These are phyloP conservation scores for Formica selysi DNA, from an alignment of 1,140 invertebrate species.

Conservation along the genomic window DNA sequence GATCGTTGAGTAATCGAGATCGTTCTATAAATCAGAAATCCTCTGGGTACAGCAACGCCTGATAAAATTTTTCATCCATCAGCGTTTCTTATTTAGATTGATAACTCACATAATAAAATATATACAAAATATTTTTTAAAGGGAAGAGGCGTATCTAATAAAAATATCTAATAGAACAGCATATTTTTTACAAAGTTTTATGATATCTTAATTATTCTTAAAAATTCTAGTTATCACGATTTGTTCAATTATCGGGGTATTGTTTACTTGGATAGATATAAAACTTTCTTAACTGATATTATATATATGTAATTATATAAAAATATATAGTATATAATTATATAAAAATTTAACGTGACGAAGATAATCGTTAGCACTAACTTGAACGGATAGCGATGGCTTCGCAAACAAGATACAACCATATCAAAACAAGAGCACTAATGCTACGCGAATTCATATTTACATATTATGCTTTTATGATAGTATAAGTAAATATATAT, in stretches of 20 bases:
- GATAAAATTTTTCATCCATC: not conserved
- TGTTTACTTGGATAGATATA: not conserved
- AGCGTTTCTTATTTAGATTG: not conserved
- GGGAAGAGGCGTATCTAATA: not conserved
- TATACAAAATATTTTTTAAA: not conserved
- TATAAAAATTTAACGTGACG: not conserved
- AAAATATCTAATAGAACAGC: too few relatives aligned
- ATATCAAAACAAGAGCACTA: slow-evolving; percentile 4
- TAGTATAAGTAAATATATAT: not conserved
- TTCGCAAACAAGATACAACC: not conserved
- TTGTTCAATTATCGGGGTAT: not conserved
- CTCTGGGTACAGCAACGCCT: slow-evolving; percentile 43
- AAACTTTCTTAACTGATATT: not conserved
- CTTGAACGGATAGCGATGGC: not conserved
- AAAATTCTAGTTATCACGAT: not conserved
- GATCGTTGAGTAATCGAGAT: slow-evolving; percentile 63
- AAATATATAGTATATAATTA: not conserved
- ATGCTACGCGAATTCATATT: slow-evolving; percentile 36
- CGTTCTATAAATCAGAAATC: slow-evolving; percentile 68
- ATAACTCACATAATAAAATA: not conserved
- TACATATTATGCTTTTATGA: not conserved
- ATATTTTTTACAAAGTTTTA: too few relatives aligned
- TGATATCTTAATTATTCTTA: not conserved
- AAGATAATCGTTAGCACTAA: slow-evolving; percentile 4
- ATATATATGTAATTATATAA: not conserved